phyloP scores from a whole-genome alignment of 1,140 invertebrate genomes.

The Calliphora vicina region DNA sequence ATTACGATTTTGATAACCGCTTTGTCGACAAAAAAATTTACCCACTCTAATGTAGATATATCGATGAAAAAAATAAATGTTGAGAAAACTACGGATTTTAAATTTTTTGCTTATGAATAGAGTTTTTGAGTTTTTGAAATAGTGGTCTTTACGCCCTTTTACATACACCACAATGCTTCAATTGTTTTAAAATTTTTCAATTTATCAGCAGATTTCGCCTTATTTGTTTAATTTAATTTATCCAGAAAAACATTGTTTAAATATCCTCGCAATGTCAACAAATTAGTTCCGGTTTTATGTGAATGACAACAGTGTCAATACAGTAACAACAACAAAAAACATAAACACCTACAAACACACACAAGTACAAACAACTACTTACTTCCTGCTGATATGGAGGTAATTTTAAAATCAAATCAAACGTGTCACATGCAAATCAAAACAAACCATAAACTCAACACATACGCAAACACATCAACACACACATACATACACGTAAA shows the following conservation, averaged over 20 bases:
- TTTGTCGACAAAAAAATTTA: no score
- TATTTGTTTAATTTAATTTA: slow-evolving; percentile 7
- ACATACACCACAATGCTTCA: no score
- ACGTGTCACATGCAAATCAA: slow-evolving; percentile 32
- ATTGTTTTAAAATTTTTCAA: neutral
- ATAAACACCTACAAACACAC: slow-evolving; percentile 22
- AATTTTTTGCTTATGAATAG: no score
- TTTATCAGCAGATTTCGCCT: neutral
- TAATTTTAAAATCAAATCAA: slow-evolving; percentile 37
- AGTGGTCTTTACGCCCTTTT: no score
- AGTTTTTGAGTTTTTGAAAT: no score
- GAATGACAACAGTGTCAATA: slow-evolving; percentile 7
- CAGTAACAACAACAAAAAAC: neutral
- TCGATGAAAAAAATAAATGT: no score
- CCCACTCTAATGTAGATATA: no score
- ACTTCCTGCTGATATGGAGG: slow-evolving; percentile 27
- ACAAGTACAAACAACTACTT: neutral
- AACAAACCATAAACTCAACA: neutral
- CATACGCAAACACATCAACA: neutral
- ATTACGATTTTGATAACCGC: no score
- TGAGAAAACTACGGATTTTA: no score
- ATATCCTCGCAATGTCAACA: slow-evolving; percentile 21
- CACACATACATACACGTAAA: neutral
- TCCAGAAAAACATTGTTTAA: neutral
- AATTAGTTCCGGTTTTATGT: slow-evolving; percentile 25